These are phyloP conservation scores for Scartelaos histophorus DNA, from an alignment of 2,113 vertebrate genomes.

Conservation along the genomic window DNA sequence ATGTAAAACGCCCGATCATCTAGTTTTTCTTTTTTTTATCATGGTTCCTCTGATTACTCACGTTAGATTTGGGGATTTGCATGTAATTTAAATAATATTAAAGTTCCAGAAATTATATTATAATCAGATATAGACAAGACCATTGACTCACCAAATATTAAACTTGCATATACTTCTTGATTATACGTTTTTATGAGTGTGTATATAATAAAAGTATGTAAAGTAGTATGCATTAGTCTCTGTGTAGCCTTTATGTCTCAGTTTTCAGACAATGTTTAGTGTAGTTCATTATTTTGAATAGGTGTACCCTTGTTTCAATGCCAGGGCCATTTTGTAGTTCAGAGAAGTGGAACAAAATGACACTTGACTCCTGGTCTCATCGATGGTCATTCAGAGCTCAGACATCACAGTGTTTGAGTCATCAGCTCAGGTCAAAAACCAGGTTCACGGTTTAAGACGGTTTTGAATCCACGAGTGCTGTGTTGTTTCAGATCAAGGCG, in stretches of 20 bases:
- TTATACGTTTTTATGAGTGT: too few relatives aligned
- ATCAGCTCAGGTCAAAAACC: conserved; percentile 1
- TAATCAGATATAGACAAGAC: too few relatives aligned
- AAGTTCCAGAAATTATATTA: too few relatives aligned
- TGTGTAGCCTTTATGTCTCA: neutral
- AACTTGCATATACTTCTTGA: too few relatives aligned
- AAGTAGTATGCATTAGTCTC: too few relatives aligned
- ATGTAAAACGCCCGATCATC: too few relatives aligned
- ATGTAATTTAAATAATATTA: too few relatives aligned
- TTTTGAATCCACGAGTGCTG: neutral
- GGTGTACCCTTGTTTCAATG: neutral
- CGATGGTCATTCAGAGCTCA: conserved; percentile 2
- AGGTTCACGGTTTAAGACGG: neutral
- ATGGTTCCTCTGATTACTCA: too few relatives aligned
- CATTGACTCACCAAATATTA: too few relatives aligned
- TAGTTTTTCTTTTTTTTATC: too few relatives aligned
- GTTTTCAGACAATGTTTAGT: neutral
- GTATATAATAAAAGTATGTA: too few relatives aligned
- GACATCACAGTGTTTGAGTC: conserved; percentile 2
- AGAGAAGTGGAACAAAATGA: conserved; percentile 1
- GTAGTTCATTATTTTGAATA: neutral
- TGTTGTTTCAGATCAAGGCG: neutral
- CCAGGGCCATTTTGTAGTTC: neutral
- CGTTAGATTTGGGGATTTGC: too few relatives aligned
- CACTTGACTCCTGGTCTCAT: neutral